Conservation (phyloP, 2,113 vertebrate genomes). For the Chamaea fasciata region DNA sequence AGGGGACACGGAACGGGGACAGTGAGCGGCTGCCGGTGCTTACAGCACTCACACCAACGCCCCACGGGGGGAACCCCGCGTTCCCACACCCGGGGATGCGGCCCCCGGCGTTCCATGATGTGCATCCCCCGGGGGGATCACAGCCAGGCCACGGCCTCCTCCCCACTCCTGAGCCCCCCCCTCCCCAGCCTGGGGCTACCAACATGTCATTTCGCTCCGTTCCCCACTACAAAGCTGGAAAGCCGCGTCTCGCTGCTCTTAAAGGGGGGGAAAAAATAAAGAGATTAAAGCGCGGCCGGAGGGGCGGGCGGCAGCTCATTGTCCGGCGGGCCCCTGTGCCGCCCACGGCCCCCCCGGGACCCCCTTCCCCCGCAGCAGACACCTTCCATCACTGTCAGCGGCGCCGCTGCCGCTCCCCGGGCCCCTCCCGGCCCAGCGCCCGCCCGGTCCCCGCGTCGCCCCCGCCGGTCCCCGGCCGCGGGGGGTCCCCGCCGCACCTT, state of each 20-base stretch:
- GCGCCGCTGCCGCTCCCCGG: too few species aligned
- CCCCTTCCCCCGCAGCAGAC: not conserved
- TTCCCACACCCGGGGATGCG: not conserved
- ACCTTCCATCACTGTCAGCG: not conserved
- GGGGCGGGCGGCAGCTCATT: not conserved
- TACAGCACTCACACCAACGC: accelerated
- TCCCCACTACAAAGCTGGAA: not conserved
- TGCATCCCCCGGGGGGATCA: not conserved
- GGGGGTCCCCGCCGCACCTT: constrained; percentile 74
- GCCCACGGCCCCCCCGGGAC: not conserved
- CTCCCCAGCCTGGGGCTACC: accelerated
- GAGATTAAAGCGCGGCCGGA: not conserved
- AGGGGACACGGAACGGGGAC: not conserved
- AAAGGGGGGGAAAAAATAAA: accelerated
- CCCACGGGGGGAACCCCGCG: not conserved
- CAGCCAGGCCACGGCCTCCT: not conserved
- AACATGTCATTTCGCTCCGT: not conserved
- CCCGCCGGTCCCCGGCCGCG: not conserved
- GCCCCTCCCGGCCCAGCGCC: too few species aligned
- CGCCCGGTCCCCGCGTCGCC: not conserved
- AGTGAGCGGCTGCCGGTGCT: not conserved
- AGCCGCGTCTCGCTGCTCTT: not conserved
- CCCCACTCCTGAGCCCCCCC: not conserved
- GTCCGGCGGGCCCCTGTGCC: not conserved
- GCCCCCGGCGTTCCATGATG: not conserved